Conservation (phyloP, 1,140 invertebrate genomes). For the Ladona fulva region DNA sequence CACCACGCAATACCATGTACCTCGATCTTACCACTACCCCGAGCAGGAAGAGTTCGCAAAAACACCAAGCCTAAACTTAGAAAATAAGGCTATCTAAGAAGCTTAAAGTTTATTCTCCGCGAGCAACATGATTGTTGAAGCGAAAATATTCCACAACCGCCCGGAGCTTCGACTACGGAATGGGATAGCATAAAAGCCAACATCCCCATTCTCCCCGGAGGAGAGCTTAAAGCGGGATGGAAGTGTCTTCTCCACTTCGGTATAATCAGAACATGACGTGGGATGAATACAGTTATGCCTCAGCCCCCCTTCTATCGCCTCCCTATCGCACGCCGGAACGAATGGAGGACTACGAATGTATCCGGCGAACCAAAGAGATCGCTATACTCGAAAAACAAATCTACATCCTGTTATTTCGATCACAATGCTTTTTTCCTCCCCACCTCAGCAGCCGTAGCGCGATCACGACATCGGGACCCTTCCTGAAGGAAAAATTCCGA, state of each 20-base stretch:
- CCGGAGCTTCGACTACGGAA: background rate
- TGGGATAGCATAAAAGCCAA: background rate
- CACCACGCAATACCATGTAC: too few species aligned
- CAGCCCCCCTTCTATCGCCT: background rate
- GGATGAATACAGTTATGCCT: background rate
- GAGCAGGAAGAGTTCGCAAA: too few species aligned
- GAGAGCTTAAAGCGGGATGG: background rate
- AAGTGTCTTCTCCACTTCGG: background rate
- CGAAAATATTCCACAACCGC: background rate
- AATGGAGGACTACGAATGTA: background rate
- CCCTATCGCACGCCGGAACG: background rate
- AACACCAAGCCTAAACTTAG: too few species aligned
- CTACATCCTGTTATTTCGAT: background rate
- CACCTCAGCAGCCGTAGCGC: too few species aligned
- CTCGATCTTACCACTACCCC: too few species aligned
- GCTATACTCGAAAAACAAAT: background rate
- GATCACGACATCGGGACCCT: too few species aligned
- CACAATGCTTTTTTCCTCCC: background rate
- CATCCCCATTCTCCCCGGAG: background rate
- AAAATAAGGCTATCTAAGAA: too few species aligned
- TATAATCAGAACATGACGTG: slow-evolving; percentile 4
- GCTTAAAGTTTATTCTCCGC: too few species aligned
- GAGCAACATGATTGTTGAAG: too few species aligned
- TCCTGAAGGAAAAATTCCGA: too few species aligned
- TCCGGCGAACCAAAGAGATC: background rate